These are phyloP conservation scores for Enteromius paludinosus DNA, from an alignment of 2,797 vertebrate species.

Conservation along the genomic window DNA sequence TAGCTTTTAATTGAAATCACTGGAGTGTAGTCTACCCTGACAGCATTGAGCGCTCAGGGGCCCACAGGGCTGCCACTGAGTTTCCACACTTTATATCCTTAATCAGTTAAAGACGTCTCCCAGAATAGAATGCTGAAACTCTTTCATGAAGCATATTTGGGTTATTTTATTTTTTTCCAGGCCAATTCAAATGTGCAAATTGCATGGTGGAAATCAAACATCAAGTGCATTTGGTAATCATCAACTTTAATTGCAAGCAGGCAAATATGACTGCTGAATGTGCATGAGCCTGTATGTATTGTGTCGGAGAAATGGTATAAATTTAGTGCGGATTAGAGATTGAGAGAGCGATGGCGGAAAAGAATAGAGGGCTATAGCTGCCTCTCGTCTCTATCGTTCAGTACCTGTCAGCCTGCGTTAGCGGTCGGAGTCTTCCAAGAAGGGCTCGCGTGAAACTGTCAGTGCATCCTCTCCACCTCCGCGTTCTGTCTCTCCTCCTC, in stretches of 20 bases:
- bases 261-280: conserved; percentile 14
- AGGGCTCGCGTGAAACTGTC: conserved; percentile 64
- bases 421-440: conserved; percentile 54
- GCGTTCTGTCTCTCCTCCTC: conserved; percentile 52
- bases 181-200: background rate
- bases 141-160: conserved; percentile 6
- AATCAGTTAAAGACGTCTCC: conserved; percentile 35
- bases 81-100: conserved; percentile 49
- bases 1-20: conserved; percentile 70
- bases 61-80: conserved; percentile 37
- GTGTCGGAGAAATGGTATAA: conserved; percentile 19
- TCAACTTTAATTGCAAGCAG: background rate
- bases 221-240: background rate
- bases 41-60: conserved; percentile 39
- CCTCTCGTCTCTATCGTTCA: conserved; percentile 61
- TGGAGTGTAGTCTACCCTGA: conserved; percentile 51
- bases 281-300: background rate
- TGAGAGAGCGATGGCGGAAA: conserved; percentile 27
- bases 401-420: conserved; percentile 69
- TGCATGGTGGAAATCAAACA: background rate
- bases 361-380: conserved; percentile 28
- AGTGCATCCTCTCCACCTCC: conserved; percentile 64
- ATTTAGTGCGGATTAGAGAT: conserved; percentile 44
- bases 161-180: background rate
- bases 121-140: background rate